Evolutionary conservation across 2,888 invertebrate genomes (phyloP).

Genomic region (Drosophila anomalata): DNA sequence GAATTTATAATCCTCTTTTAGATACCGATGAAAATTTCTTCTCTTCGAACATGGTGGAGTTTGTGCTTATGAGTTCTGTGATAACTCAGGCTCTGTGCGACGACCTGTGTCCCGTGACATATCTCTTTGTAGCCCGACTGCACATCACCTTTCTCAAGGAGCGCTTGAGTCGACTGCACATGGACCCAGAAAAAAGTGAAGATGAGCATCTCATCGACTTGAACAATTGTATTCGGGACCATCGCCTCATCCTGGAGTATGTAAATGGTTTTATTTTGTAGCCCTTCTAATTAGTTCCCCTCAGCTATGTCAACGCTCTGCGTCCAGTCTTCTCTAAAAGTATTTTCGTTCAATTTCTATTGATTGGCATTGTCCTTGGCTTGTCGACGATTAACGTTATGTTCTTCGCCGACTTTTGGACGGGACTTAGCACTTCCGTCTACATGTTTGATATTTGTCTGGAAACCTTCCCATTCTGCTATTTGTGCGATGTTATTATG

Average conservation of each 20-base stretch:
- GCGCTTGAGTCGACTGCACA: constrained; percentile 39
- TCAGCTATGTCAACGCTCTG: constrained; percentile 48
- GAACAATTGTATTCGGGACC: constrained; percentile 52
- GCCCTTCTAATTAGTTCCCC: too few species aligned
- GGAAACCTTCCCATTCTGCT: constrained; percentile 66
- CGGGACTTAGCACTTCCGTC: constrained; percentile 31
- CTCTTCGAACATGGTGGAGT: constrained; percentile 33
- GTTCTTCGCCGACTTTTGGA: constrained; percentile 57
- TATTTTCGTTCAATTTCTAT: constrained; percentile 56
- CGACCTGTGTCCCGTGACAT: constrained; percentile 53
- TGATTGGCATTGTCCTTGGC: constrained; percentile 57
- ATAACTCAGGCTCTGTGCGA: constrained; percentile 45
- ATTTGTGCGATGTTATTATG: constrained; percentile 53
- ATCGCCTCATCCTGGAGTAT: constrained; percentile 52
- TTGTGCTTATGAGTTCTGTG: constrained; percentile 29
- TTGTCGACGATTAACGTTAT: constrained; percentile 54
- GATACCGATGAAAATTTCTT: constrained; percentile 26
- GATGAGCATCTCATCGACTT: constrained; percentile 46
- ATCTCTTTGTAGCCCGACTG: constrained; percentile 39
- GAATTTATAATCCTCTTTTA: too few species aligned
- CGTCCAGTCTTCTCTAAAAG: constrained; percentile 57
- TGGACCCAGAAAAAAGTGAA: constrained; percentile 27
- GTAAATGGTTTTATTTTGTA: background rate
- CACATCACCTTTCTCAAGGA: constrained; percentile 48
- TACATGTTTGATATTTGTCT: constrained; percentile 46